phyloP scores from a whole-genome alignment of 2,888 invertebrate species.

The Dynastes hyllus region DNA sequence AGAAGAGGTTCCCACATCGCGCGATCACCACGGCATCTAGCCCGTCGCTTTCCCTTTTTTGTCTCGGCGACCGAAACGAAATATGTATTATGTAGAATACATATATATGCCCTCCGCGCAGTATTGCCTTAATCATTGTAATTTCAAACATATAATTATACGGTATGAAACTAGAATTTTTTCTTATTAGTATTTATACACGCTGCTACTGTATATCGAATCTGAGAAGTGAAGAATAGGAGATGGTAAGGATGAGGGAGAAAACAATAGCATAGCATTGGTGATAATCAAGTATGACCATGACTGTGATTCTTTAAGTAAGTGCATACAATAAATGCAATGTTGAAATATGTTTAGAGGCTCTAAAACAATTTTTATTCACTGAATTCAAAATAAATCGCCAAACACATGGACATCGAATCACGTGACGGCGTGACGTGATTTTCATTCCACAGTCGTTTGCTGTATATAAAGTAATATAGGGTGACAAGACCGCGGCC shows the following conservation, averaged over 20 bases:
- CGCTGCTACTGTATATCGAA: conserved; percentile 68
- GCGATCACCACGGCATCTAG: conserved; percentile 27
- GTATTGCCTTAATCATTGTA: conserved; percentile 64
- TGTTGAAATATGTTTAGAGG: too few relatives aligned
- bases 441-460: too few relatives aligned
- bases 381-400: too few relatives aligned
- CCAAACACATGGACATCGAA: too few relatives aligned
- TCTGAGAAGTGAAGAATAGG: background rate
- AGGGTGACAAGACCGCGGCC: too few relatives aligned
- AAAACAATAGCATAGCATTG: background rate
- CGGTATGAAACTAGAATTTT: conserved; percentile 57
- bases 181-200: conserved; percentile 69
- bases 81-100: background rate
- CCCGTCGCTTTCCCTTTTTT: background rate
- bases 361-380: too few relatives aligned
- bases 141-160: conserved; percentile 72
- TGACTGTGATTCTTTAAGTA: too few relatives aligned
- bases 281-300: background rate
- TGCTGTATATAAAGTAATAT: too few relatives aligned
- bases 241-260: background rate
- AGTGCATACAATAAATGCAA: too few relatives aligned
- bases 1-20: conserved; percentile 13
- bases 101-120: background rate
- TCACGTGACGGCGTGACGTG: too few relatives aligned
- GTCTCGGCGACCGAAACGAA: background rate